Evolutionary conservation across 2,888 invertebrate genomes (phyloP).

Genomic region (Netelia fuscicornis): DNA sequence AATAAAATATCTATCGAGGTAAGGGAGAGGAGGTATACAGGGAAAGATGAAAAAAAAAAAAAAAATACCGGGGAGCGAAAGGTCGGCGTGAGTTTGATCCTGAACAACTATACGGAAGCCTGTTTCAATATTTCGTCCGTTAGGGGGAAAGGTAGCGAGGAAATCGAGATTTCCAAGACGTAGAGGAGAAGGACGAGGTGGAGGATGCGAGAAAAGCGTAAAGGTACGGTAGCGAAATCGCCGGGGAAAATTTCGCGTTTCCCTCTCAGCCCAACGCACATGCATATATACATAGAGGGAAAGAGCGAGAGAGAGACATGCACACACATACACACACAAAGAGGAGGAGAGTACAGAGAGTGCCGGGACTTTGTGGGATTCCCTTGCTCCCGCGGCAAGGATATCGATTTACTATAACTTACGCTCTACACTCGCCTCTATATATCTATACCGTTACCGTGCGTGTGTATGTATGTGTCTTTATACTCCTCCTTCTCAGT

Average conservation of each 20-base stretch:
- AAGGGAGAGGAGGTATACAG: conserved; percentile 11
- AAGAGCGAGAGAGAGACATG: conserved; percentile 42
- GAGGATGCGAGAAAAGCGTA: background rate
- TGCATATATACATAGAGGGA: conserved; percentile 36
- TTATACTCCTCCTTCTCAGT: conserved; percentile 23
- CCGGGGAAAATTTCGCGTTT: conserved; percentile 60
- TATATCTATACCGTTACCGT: background rate
- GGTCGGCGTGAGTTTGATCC: conserved; percentile 46
- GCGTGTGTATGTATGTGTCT: background rate
- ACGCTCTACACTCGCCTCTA: conserved; percentile 51
- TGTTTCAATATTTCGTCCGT: conserved; percentile 66
- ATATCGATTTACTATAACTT: conserved; percentile 70
- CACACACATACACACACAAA: conserved; percentile 33
- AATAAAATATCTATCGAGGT: conserved; percentile 54
- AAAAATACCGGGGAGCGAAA: background rate
- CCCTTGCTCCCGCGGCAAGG: conserved; percentile 60
- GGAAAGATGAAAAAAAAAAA: conserved; percentile 4
- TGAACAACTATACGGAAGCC: conserved; percentile 51
- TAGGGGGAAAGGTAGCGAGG: conserved; percentile 3
- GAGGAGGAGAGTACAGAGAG: conserved; percentile 52
- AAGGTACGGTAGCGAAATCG: conserved; percentile 40
- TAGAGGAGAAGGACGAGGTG: conserved; percentile 8
- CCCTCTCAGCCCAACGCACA: conserved; percentile 38
- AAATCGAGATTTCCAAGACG: conserved; percentile 47
- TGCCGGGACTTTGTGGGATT: conserved; percentile 59